Conservation (phyloP, 2,113 vertebrate species). For the Todiramphus chloris region DNA sequence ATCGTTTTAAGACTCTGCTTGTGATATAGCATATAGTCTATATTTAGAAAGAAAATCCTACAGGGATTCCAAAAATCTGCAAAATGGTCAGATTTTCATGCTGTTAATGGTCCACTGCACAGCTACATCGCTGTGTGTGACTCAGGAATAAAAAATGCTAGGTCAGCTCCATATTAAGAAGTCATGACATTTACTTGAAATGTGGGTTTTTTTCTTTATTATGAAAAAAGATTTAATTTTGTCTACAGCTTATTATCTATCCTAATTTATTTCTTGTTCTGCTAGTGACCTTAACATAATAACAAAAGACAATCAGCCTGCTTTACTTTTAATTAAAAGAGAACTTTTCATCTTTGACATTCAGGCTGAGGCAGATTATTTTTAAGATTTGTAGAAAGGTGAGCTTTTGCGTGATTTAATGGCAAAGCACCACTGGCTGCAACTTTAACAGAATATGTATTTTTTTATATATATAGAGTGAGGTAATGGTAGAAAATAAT, state of each 20-base stretch:
- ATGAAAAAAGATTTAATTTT: conserved; percentile 9
- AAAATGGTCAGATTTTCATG: conserved; percentile 24
- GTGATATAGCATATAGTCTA: conserved; percentile 57
- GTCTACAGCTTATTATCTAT: background rate
- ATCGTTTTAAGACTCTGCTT: conserved; percentile 62
- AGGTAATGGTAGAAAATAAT: background rate
- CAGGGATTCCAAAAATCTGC: conserved; percentile 61
- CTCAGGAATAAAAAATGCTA: conserved; percentile 66
- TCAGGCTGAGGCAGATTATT: conserved; percentile 21
- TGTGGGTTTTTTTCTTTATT: conserved; percentile 19
- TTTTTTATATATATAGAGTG: background rate
- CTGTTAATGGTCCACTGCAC: conserved; percentile 50
- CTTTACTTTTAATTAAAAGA: conserved; percentile 45
- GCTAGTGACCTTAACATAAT: conserved; percentile 23
- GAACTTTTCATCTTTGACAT: conserved; percentile 46
- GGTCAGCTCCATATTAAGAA: conserved; percentile 65
- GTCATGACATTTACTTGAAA: conserved; percentile 56
- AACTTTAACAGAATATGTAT: background rate
- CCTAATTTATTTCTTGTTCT: conserved; percentile 39
- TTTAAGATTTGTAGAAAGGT: conserved; percentile 4
- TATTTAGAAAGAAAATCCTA: conserved; percentile 76
- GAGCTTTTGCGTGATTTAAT: background rate
- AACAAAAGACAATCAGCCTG: conserved; percentile 26
- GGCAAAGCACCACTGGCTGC: background rate
- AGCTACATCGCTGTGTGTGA: conserved; percentile 49